phyloP scores from a whole-genome alignment of 1,140 invertebrate species.

The Streblospio benedicti region DNA sequence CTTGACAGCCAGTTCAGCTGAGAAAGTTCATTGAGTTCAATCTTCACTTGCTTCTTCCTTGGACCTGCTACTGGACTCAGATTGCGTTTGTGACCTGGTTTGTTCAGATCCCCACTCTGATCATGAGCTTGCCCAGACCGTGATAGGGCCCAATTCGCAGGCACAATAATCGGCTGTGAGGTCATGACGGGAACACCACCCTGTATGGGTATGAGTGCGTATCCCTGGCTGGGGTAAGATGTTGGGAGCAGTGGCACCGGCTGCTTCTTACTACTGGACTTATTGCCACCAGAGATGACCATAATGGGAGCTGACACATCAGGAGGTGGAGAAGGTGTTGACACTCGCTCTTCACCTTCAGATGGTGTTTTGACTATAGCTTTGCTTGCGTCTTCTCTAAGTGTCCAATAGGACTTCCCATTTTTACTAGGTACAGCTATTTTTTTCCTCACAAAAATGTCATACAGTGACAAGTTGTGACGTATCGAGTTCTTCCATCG shows the following conservation, averaged over 20 bases:
- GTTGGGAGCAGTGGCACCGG: slow-evolving; percentile 1
- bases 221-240: neutral
- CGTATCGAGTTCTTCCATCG: slow-evolving; percentile 37
- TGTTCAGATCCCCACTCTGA: too few relatives aligned
- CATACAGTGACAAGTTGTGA: slow-evolving; percentile 39
- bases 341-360: too few relatives aligned
- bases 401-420: slow-evolving; percentile 33
- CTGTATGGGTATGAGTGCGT: neutral
- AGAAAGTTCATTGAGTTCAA: too few relatives aligned
- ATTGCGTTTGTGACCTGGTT: neutral
- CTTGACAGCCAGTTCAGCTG: too few relatives aligned
- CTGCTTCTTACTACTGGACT: neutral
- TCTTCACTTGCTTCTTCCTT: slow-evolving; percentile 3
- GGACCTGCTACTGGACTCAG: neutral
- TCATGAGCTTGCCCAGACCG: too few relatives aligned
- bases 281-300: neutral
- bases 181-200: slow-evolving; percentile 1
- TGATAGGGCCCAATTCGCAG: too few relatives aligned
- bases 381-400: slow-evolving; percentile 11
- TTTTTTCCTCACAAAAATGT: slow-evolving; percentile 36
- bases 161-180: neutral
- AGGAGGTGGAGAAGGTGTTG: too few relatives aligned
- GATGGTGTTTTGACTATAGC: too few relatives aligned
- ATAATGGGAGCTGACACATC: too few relatives aligned
- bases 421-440: slow-evolving; percentile 24